Evolutionary conservation across 2,797 vertebrate species (phyloP), one percentile per base, ranked within the genome.

Genomic region (Microctenopoma stevenorrisi): DNA sequence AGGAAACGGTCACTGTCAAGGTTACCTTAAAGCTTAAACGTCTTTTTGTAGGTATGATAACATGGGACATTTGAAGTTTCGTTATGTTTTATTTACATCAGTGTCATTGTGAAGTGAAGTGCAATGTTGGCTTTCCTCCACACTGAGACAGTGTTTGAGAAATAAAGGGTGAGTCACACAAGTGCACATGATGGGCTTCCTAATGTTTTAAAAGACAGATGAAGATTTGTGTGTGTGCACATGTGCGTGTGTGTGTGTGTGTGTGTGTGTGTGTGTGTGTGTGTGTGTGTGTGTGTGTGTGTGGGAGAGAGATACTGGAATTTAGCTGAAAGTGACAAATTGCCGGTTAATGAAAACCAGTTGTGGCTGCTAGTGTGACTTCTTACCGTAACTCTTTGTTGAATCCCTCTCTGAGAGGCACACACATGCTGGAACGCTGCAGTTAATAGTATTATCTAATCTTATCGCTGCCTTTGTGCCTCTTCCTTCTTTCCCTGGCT

Each of bases 321-420:
- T 22, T 22, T 22, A 22, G 22, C 22, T 59, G 83, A 89, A 88
- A 59, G 86, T 91, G 90, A 91, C 86, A 89, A 72, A 92, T 69
- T 81, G 82, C 74, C 72, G 86, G 79, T 73, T 93, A 91, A 94
- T 90, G 78, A 74, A 71, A 89, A 89, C 76, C 94, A 93, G 91
- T 85, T 91, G 89, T 53, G 13, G 26, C 28, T 54, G 43, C 42
- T 33, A 18, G 62, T 66, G 65, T 62, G 68, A 64, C 66, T 78
- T 58, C 74, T 79, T 5, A 22, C 76, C 64, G 56, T 66, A 50
- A 71, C 61, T 74, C 54, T 74, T 28, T 50, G 58, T 22, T 35
- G 28, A 56, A 46, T 64, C 2, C 1, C 64, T 72, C 57, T 62
- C 47, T 50, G 60, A 44, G 52, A 35, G 11, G 7, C 22, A 22